phyloP scores from a whole-genome alignment of 1,140 invertebrate genomes.

The Melipona quadrifasciata region DNA sequence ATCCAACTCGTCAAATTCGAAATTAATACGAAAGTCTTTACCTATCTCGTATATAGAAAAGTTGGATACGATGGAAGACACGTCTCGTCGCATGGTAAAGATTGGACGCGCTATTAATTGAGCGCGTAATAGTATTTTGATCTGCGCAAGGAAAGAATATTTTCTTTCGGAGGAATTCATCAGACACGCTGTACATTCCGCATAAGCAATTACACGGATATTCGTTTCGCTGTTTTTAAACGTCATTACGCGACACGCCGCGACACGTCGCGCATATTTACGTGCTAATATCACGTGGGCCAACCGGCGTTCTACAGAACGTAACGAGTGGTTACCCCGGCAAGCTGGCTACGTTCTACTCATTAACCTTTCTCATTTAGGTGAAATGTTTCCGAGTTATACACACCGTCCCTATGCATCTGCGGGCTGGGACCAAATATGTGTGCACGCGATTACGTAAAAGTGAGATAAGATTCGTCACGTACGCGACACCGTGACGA shows the following conservation, averaged over 20 bases:
- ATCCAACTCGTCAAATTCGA: too few species aligned
- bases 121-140: too few species aligned
- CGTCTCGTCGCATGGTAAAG: too few species aligned
- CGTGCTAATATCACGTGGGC: conserved; percentile 1
- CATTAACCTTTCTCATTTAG: conserved; percentile 51
- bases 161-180: too few species aligned
- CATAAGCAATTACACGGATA: not conserved
- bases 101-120: too few species aligned
- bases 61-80: too few species aligned
- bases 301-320: not conserved
- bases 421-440: too few species aligned
- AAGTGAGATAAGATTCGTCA: conserved; percentile 64
- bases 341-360: conserved; percentile 43
- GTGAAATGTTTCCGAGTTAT: conserved; percentile 52
- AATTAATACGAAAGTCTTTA: too few species aligned
- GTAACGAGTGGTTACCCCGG: conserved; percentile 33
- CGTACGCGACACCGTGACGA: conserved; percentile 40
- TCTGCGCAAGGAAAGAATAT: too few species aligned
- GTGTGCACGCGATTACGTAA: conserved; percentile 34
- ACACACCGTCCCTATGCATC: not conserved
- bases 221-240: not conserved
- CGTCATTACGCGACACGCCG: not conserved
- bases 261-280: not conserved
- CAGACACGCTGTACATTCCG: too few species aligned
- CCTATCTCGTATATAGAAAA: too few species aligned